A percentile compares a stretch with the other conserved stretches of the same genome.
Evolutionary conservation across 2,797 vertebrate genomes (phyloP).

Genomic region (Leptoclinus maculatus): DNA sequence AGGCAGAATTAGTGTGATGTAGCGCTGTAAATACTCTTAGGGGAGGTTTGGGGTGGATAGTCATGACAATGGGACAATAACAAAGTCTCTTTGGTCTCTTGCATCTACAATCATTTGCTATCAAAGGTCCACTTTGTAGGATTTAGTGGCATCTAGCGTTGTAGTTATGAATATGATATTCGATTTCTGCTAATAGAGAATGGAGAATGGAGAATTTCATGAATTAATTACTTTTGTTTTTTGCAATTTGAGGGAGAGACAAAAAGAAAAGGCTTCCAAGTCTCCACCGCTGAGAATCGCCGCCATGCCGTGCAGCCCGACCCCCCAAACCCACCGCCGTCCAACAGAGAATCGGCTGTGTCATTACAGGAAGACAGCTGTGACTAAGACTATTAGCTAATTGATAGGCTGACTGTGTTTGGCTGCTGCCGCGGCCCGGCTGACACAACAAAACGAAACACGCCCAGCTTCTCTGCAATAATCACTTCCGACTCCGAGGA

Average conservation of each 20-base stretch:
- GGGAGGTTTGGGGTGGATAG: too few species aligned
- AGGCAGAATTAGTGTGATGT: too few species aligned
- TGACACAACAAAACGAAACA: slow-evolving; percentile 52
- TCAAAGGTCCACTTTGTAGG: too few species aligned
- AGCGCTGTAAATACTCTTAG: too few species aligned
- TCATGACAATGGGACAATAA: too few species aligned
- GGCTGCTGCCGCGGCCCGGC: slow-evolving; percentile 28
- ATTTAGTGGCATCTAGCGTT: too few species aligned
- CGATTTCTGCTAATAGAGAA: too few species aligned
- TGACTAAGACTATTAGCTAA: slow-evolving; percentile 80
- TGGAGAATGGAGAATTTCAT: too few species aligned
- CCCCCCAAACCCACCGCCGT: slow-evolving; percentile 18
- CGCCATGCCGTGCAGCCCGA: slow-evolving; percentile 8
- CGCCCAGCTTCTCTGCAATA: slow-evolving; percentile 7
- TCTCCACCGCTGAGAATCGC: slow-evolving; percentile 31
- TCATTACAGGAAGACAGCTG: slow-evolving; percentile 66
- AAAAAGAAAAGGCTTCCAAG: slow-evolving; percentile 14
- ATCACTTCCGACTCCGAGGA: neutral
- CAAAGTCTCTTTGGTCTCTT: too few species aligned
- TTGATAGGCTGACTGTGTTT: slow-evolving; percentile 67
- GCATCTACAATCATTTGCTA: too few species aligned
- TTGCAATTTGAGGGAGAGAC: neutral
- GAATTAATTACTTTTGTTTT: too few species aligned
- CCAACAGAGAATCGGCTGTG: slow-evolving; percentile 53
- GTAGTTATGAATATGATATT: too few species aligned